Evolutionary conservation across 2,113 vertebrate species (phyloP), one percentile per base, ranked within the genome.

Genomic region (Onychostruthus taczanowskii): DNA sequence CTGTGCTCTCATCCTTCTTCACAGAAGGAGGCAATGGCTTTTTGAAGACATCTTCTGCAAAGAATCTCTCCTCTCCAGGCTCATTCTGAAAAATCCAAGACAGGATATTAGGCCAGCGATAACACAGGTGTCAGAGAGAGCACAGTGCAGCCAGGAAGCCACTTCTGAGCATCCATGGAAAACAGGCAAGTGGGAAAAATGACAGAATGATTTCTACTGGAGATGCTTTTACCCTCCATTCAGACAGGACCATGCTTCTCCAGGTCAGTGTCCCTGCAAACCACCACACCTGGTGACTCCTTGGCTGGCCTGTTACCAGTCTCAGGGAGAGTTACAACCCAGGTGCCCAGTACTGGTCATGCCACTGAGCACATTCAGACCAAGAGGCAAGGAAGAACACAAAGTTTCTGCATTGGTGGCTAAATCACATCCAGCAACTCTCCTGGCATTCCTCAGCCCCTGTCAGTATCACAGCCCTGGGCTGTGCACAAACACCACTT

Each of bases 11-110:
- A 3, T 99, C 99, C 84, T 99, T 99, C 41, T 99, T 99, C 96
- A 98, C 96, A 21, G 97, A 95, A 39, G 99, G 99, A 89, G 99
- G 98, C 69, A 99, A 95, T 17, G 99, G 99, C 95, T 99, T 99
- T 98, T 99, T 99, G 97, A 99, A 99, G 68, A 99, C 98, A 7
- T 99, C 99, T 62, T 99, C 99, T 82, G 94, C 93, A 61, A 98
- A 90, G 23, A 91, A 70, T 35, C 96, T 97, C 82, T 95, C 98
- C 67, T 98, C 97, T 90, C 49, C 95, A 78, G 94, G 35, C 33
- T 97, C 97, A 84, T 97, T 98, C 97, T 98, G 97, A 97, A 98
- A 98, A 96, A 64, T 7, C 11, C 78, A 69, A 84, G 44, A 81
- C 4, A 4, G 4, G 28, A 27, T 41, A 79, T 96, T 62, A 96